A percentile compares a stretch with the other conserved stretches of the same genome.
phyloP scores from a whole-genome alignment of 2,888 invertebrate species.

The Philhelius pedissequus region DNA sequence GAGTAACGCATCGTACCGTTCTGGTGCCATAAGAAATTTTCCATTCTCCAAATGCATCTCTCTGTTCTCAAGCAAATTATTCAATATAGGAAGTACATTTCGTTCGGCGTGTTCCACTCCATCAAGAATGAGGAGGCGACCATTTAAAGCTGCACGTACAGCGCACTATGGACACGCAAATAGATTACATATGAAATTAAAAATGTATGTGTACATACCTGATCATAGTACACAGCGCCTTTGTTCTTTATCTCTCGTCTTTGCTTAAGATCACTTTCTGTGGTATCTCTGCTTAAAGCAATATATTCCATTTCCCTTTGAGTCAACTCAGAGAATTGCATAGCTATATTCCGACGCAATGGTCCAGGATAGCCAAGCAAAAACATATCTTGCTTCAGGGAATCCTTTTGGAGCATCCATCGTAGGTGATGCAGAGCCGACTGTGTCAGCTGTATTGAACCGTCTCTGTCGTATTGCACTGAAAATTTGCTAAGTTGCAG shows the following conservation, averaged over 20 bases:
- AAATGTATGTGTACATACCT: constrained; percentile 80
- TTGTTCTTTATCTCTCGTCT: constrained; percentile 93
- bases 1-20: constrained; percentile 92
- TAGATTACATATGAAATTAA: background rate
- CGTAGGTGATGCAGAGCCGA: constrained; percentile 88
- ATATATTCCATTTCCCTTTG: constrained; percentile 95
- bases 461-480: constrained; percentile 79
- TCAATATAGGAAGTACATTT: constrained; percentile 96
- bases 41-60: constrained; percentile 99
- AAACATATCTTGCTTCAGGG: constrained; percentile 96
- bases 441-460: constrained; percentile 83
- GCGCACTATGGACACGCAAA: constrained; percentile 85
- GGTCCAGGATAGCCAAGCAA: constrained; percentile 95
- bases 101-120: constrained; percentile 98
- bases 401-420: constrained; percentile 98
- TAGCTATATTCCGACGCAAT: constrained; percentile 86
- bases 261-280: constrained; percentile 98
- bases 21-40: constrained; percentile 92
- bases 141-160: constrained; percentile 92
- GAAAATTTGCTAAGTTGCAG: background rate
- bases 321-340: constrained; percentile 93
- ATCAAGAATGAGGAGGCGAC: constrained; percentile 93
- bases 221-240: constrained; percentile 95
- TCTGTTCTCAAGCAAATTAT: constrained; percentile 96
- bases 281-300: constrained; percentile 95